Conservation (phyloP, 1,140 invertebrate species). For the Drosophila neocordata region DNA sequence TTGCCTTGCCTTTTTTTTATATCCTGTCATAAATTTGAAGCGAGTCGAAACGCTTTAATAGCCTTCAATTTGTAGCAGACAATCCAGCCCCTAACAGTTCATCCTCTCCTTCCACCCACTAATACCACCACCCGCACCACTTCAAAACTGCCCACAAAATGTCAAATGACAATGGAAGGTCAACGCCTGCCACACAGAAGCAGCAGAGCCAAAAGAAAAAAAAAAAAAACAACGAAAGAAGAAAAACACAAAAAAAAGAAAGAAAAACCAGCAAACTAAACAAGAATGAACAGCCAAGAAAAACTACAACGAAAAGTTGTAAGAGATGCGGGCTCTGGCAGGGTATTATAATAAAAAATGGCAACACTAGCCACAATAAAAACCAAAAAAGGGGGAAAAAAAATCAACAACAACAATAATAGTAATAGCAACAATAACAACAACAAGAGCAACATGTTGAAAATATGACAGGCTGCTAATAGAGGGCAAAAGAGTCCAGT, state of each 20-base stretch:
- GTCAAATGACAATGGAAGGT: conserved; percentile 55
- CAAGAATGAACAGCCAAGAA: conserved; percentile 26
- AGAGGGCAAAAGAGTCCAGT: conserved; percentile 43
- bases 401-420: neutral
- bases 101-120: neutral
- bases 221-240: conserved; percentile 12
- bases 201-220: conserved; percentile 17
- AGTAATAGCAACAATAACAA: conserved; percentile 13
- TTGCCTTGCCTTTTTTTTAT: conserved; percentile 1
- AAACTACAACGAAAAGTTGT: conserved; percentile 31
- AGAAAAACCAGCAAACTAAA: conserved; percentile 21
- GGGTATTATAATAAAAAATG: conserved; percentile 39
- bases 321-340: conserved; percentile 11
- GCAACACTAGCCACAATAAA: conserved; percentile 13
- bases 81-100: neutral
- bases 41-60: conserved; percentile 28
- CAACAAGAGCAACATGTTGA: neutral
- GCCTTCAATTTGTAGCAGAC: conserved; percentile 23
- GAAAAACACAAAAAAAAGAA: conserved; percentile 17
- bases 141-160: conserved; percentile 41
- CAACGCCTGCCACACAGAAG: conserved; percentile 35
- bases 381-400: neutral
- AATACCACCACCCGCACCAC: conserved; percentile 12
- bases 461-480: conserved; percentile 50
- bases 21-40: conserved; percentile 19